Base-by-base conservation (phyloP, 2,888 invertebrate species). In the Bimastos eiseni region DNA sequence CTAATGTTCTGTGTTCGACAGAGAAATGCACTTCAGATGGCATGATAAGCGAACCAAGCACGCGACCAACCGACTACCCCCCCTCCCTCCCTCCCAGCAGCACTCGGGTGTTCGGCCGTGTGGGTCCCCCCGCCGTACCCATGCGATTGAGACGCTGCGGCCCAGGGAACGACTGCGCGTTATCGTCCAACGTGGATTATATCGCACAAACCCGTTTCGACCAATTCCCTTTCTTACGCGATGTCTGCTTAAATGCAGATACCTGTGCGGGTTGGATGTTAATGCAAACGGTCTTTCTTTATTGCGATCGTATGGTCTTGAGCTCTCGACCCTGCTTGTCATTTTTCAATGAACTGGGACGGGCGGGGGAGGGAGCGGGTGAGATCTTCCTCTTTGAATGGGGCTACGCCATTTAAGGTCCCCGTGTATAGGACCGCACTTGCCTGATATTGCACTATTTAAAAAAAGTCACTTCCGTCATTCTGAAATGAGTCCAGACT, bases 1-100 rank as follows among this genome's bases (percentile, higher is more conserved):
- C 70, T 70, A 70, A 70, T 70, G 70, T 13, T 70, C n/a, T n/a
- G 70, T 70, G 70, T 70, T 70, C 70, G 70, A 70, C 70, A 70
- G 70, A 8, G 70, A 70, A 70, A 70, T 70, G 70, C 70, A 70
- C 70, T 70, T 70, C 70, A 70, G 70, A 70, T 70, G 30, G 70
- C 6, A n/a, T 8, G 70, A 70, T 70, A 70, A 70, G 70, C 70
- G 70, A 70, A 11, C 70, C 30, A 13, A n/a, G n/a, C 70, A 70
- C 70, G 17, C 70, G 70, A 70, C 30, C 70, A n/a, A 70, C 70
- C n/a, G 30, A 70, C 44, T 11, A 15, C 17, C 13, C 44, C 44
- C 15, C 2, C 44, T 44, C 2, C 24, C 70, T 70, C 30, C 70
- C 70, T 70, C 70, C 70, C n/a, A n/a, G 11, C n/a, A 70, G 13